phyloP scores from a whole-genome alignment of 2,113 vertebrate species.

The Thalassarche chlororhynchos region DNA sequence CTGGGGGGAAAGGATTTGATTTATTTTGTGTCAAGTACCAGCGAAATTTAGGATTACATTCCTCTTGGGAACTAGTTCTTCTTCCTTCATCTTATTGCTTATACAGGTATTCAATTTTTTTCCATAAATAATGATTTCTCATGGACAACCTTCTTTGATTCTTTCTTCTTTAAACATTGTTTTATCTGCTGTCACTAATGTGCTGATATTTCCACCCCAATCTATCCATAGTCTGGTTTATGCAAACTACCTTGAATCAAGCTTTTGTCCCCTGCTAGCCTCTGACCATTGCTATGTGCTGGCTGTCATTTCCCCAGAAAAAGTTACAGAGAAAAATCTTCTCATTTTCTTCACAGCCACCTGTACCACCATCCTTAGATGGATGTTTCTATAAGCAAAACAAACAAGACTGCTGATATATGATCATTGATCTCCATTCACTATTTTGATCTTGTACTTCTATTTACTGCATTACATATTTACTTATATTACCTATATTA shows the following conservation, averaged over 20 bases:
- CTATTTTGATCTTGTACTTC: not conserved
- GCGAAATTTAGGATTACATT: not conserved
- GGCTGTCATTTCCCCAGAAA: not conserved
- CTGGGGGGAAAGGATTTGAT: not conserved
- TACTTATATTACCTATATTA: not conserved
- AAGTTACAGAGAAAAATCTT: not conserved
- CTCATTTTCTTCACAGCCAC: not conserved
- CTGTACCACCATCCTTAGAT: not conserved
- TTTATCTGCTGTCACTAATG: not conserved
- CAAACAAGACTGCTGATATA: not conserved
- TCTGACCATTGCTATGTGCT: not conserved
- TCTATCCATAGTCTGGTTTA: not conserved
- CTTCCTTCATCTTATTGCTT: not conserved
- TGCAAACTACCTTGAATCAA: not conserved
- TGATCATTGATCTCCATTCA: not conserved
- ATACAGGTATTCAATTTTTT: not conserved
- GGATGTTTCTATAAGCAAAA: conserved; percentile 3
- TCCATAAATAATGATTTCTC: not conserved
- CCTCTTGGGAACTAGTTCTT: not conserved
- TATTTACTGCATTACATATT: not conserved
- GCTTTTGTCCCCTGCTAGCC: not conserved
- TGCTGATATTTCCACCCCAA: not conserved
- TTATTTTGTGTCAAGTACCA: not conserved
- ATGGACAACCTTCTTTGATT: not conserved
- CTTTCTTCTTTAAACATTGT: not conserved